Evolutionary conservation across 2,888 invertebrate genomes (phyloP).

Genomic region (Tolmerus cingulatus): DNA sequence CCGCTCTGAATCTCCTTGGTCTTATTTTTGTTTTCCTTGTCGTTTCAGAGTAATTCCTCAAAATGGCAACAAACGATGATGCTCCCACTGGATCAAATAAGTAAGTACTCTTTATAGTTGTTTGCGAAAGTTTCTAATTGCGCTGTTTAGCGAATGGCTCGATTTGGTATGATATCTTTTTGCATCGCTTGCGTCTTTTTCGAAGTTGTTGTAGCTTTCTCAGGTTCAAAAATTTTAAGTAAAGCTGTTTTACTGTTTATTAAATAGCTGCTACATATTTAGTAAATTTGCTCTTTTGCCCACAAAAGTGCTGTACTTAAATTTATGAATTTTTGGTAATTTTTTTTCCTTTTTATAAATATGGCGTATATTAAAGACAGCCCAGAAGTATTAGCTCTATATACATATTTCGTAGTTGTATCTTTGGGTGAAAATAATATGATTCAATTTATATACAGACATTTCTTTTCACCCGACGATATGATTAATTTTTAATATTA

Average conservation of each 20-base stretch:
- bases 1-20: background rate
- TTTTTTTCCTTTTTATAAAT: background rate
- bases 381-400: background rate
- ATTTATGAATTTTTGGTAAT: background rate
- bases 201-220: background rate
- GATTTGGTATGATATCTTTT: background rate
- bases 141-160: background rate
- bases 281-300: background rate
- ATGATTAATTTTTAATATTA: background rate
- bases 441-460: background rate
- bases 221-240: background rate
- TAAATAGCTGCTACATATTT: background rate
- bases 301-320: background rate
- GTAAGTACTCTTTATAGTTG: background rate
- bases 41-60: conserved; percentile 27
- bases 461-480: background rate
- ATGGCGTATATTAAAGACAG: background rate
- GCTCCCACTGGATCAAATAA: conserved; percentile 50
- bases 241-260: background rate
- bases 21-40: background rate
- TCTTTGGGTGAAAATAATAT: too few species aligned
- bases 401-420: too few species aligned
- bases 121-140: background rate
- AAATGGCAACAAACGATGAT: conserved; percentile 47
- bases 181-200: background rate